A percentile compares a stretch with the other conserved stretches of the same genome.
Evolutionary conservation across 2,113 vertebrate species (phyloP).

Genomic region (Girardinichthys multiradiatus): DNA sequence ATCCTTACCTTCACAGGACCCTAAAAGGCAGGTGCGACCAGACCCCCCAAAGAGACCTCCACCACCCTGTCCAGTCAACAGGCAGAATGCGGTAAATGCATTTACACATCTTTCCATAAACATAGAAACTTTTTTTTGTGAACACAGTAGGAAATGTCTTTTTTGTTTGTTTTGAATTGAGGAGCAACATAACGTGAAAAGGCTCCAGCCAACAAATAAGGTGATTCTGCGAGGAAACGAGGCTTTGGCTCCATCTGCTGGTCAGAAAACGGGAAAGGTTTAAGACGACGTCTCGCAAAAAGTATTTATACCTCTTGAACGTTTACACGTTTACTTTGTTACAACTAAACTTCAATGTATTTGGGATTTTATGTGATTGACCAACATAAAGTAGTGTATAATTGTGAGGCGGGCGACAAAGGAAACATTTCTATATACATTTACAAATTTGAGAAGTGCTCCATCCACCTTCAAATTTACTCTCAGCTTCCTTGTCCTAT

Average conservation of each 20-base stretch:
- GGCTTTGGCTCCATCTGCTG: constrained; percentile 72
- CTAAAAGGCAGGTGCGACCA: constrained; percentile 49
- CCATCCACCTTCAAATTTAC: too few species aligned
- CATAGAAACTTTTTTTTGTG: neutral
- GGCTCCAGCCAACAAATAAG: constrained; percentile 29
- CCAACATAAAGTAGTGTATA: too few species aligned
- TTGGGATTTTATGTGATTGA: too few species aligned
- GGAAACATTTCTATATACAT: too few species aligned
- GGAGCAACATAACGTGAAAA: constrained; percentile 45
- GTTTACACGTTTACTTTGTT: neutral
- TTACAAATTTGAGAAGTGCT: too few species aligned
- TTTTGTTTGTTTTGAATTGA: constrained; percentile 7
- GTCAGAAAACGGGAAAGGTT: constrained; percentile 68
- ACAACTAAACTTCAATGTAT: neutral
- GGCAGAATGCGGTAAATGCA: constrained; percentile 45
- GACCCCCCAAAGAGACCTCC: constrained; percentile 79
- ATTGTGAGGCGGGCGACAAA: too few species aligned
- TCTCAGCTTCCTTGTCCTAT: too few species aligned
- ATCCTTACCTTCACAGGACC: constrained; percentile 4
- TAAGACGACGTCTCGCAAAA: neutral
- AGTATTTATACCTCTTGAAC: neutral
- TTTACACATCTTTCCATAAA: neutral
- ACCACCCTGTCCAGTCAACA: constrained; percentile 74
- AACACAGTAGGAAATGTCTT: neutral
- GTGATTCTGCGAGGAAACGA: constrained; percentile 56